Conservation (phyloP, 2,113 vertebrate species). For the Psilopsiagon aurifrons region DNA sequence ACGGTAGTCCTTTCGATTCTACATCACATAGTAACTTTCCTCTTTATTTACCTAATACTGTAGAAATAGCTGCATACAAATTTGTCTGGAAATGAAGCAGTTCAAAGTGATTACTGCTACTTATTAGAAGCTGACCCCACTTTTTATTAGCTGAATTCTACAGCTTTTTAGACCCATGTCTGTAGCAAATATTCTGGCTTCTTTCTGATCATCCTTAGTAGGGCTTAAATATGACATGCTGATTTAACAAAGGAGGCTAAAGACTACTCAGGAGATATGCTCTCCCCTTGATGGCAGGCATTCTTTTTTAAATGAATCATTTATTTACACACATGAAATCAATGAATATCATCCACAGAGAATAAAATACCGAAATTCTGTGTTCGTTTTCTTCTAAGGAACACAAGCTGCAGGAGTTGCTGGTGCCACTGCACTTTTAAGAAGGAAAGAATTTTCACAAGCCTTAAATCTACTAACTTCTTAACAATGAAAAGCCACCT, state of each 20-base stretch:
- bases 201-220: background rate
- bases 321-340: background rate
- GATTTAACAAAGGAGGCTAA: background rate
- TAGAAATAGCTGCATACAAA: background rate
- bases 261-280: background rate
- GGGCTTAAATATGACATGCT: background rate
- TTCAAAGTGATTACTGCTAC: background rate
- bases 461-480: background rate
- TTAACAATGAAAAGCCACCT: slow-evolving; percentile 8
- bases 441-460: background rate
- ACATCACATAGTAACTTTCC: background rate
- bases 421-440: background rate
- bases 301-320: background rate
- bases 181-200: background rate
- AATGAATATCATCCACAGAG: background rate
- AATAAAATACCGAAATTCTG: background rate
- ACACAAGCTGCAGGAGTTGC: background rate
- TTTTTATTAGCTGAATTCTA: background rate
- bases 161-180: background rate
- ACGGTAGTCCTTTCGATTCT: background rate
- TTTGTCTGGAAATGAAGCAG: background rate
- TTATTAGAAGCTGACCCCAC: background rate
- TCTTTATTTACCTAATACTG: background rate
- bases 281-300: background rate
- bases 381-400: background rate